A percentile compares a stretch with the other conserved stretches of the same genome.
phyloP scores from a whole-genome alignment of 2,113 vertebrate genomes.

The Solenodon paradoxus region DNA sequence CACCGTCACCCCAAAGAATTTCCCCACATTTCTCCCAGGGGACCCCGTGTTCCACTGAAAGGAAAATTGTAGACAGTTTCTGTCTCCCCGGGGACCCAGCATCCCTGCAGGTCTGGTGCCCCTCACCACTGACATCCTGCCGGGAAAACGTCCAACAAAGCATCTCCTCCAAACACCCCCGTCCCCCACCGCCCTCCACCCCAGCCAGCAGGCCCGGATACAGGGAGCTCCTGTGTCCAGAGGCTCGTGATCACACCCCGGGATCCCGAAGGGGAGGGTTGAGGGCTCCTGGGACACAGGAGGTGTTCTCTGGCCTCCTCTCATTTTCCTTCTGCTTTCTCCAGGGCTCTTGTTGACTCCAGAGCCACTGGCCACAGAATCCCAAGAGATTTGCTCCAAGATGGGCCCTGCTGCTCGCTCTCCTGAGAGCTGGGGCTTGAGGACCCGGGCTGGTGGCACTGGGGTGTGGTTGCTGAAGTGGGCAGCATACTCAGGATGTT shows the following conservation, averaged over 20 bases:
- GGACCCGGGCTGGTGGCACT: too few relatives aligned
- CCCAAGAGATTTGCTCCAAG: neutral
- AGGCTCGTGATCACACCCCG: too few relatives aligned
- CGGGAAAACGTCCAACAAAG: neutral
- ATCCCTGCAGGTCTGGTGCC: too few relatives aligned
- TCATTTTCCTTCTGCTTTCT: neutral
- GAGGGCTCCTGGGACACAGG: neutral
- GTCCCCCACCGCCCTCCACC: accelerated
- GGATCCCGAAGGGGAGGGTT: neutral
- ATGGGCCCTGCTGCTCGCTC: too few relatives aligned
- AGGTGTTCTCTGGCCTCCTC: neutral
- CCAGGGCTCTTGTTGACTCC: neutral
- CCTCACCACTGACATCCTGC: neutral
- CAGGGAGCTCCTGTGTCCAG: neutral
- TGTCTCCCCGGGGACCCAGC: too few relatives aligned
- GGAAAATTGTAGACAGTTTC: too few relatives aligned
- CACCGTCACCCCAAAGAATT: too few relatives aligned
- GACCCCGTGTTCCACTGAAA: too few relatives aligned
- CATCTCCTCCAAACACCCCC: neutral
- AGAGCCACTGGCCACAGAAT: neutral
- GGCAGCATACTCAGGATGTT: too few relatives aligned
- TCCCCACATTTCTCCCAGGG: neutral
- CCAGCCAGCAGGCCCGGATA: neutral
- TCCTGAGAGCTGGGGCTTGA: too few relatives aligned
- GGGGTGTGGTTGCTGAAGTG: too few relatives aligned